These are phyloP conservation scores for Panopea generosa DNA, from an alignment of 2,888 invertebrate genomes.

Conservation along the genomic window DNA sequence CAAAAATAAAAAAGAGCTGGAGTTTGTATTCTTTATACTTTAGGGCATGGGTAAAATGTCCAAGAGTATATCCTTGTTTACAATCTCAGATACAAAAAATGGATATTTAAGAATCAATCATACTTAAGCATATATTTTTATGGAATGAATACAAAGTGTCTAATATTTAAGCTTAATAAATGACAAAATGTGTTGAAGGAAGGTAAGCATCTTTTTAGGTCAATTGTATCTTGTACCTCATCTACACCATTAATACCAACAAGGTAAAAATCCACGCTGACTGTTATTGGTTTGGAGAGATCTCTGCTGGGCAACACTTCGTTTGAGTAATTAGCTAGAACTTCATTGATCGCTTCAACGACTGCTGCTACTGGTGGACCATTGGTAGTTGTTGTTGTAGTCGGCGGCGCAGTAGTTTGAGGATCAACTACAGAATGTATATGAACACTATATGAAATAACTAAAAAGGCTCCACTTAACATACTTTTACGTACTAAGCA, in stretches of 20 bases:
- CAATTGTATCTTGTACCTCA: too few species aligned
- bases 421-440: constrained; percentile 2
- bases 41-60: background rate
- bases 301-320: constrained; percentile 45
- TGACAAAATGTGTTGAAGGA: too few species aligned
- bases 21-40: background rate
- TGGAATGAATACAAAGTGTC: too few species aligned
- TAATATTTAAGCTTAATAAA: too few species aligned
- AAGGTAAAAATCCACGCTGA: constrained; percentile 45
- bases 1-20: background rate
- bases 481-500: too few species aligned
- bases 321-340: constrained; percentile 35
- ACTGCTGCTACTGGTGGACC: constrained; percentile 46
- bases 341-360: constrained; percentile 26
- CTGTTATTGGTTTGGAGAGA: constrained; percentile 21
- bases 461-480: background rate
- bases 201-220: too few species aligned
- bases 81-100: too few species aligned
- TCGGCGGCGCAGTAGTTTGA: constrained; percentile 11
- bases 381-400: constrained; percentile 34
- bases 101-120: too few species aligned
- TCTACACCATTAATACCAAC: constrained; percentile 48
- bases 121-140: too few species aligned
- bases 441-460: background rate
- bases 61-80: too few species aligned